These are phyloP conservation scores for Drosophila ananassae DNA, from an alignment of 1,140 invertebrate genomes.

Conservation along the genomic window DNA sequence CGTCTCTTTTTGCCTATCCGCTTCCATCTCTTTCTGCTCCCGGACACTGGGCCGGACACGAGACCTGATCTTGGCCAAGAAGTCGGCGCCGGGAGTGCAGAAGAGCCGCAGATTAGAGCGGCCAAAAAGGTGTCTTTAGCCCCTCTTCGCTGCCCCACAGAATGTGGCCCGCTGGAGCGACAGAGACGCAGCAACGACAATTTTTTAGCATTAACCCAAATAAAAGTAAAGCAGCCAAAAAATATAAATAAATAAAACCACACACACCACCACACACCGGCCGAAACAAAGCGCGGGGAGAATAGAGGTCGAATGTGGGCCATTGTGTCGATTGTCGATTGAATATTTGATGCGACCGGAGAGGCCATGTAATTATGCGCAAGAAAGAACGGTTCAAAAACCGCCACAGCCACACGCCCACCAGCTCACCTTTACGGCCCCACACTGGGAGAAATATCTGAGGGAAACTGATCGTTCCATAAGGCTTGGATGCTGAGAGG, in stretches of 20 bases:
- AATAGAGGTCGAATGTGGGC: constrained; percentile 55
- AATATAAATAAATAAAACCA: constrained; percentile 17
- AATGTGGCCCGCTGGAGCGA: constrained; percentile 38
- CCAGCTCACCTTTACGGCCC: background rate
- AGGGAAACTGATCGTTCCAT: background rate
- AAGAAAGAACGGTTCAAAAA: constrained; percentile 41
- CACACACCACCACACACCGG: constrained; percentile 18
- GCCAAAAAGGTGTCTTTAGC: constrained; percentile 25
- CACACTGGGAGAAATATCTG: background rate
- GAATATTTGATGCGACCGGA: constrained; percentile 48
- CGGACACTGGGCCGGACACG: constrained; percentile 55
- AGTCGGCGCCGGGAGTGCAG: constrained; percentile 1
- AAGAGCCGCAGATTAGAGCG: constrained; percentile 58
- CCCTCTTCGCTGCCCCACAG: constrained; percentile 36
- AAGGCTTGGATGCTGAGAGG: too few relatives aligned
- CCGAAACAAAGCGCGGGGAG: constrained; percentile 43
- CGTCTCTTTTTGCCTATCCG: background rate
- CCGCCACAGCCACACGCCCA: constrained; percentile 19
- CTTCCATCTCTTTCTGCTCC: constrained; percentile 11
- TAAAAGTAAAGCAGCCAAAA: constrained; percentile 53
- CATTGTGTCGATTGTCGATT: constrained; percentile 63
- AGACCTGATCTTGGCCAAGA: constrained; percentile 39
- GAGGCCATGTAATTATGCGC: constrained; percentile 54
- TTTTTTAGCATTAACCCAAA: constrained; percentile 60
- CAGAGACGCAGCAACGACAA: constrained; percentile 21